Base-by-base conservation (phyloP, 2,113 vertebrate species). In the Galeopterus variegatus region DNA sequence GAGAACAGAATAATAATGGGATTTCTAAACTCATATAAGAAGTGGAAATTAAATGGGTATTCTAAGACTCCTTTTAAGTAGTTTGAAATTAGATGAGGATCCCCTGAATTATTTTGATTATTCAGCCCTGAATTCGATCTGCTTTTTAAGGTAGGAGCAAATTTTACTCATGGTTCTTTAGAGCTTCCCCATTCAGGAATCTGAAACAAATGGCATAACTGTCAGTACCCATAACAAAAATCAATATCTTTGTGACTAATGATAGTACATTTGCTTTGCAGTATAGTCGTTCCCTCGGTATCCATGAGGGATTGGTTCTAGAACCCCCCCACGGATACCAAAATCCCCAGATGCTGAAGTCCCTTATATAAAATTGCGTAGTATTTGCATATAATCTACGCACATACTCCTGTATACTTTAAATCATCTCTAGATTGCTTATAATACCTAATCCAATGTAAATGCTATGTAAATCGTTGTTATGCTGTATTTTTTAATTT, bases 1-100 rank as follows among this genome's bases (percentile, higher is more conserved):
- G 11, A 21, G 19, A 90, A 19, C 26, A 75, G 15, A 96, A 52
- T 91, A 88, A 89, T 87, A 94, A 14, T 94, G 52, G n/a, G 31
- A 92, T 96, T 92, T 94, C 54, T 84, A 96, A 89, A 86, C 14
- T 89, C 28, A 33, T 50, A 26, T 24, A 94, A 96, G 9, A 77
- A 85, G 36, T 81, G 10, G 45, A 10, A 41, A 80, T 36, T 86
- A 86, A 28, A 41, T 85, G 18, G 41, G 3, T 93, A 87, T 58
- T 79, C 13, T 82, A 56, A 93, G 41, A 72, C 3, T 23, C 11
- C 36, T 79, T 96, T 72, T 93, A 72, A 90, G n/a, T 88, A 85
- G 23, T 72, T 96, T 33, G 41, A 52, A 95, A 77, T 93, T 85
- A 80, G 19, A 48, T 85, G 19, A 70, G 26, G 6, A 62, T 81